A percentile compares a stretch with the other conserved stretches of the same genome.
Evolutionary conservation across 2,797 vertebrate genomes (phyloP).

Genomic region (Fringilla coelebs): DNA sequence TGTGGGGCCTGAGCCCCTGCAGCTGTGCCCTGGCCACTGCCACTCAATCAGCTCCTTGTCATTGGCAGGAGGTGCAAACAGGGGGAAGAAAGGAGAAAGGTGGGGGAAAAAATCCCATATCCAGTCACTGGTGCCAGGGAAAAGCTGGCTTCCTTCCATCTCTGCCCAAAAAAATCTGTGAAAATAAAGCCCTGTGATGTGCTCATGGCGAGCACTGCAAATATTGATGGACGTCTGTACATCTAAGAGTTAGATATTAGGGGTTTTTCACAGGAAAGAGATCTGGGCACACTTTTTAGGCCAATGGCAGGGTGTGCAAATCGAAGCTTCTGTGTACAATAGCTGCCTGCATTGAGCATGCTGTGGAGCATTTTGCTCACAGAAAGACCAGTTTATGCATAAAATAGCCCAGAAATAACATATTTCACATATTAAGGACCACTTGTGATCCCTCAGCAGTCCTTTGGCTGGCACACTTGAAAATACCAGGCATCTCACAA

Average conservation of each 20-base stretch:
- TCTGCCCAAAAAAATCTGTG: not conserved
- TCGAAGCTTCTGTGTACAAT: not conserved
- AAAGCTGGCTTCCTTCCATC: not conserved
- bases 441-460: not conserved
- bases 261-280: not conserved
- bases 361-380: not conserved
- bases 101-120: rapidly evolving
- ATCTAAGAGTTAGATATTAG: not conserved
- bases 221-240: not conserved
- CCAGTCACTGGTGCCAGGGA: not conserved
- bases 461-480: slow-evolving; percentile 6
- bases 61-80: not conserved
- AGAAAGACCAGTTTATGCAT: not conserved
- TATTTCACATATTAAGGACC: not conserved
- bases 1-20: not conserved
- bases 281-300: not conserved
- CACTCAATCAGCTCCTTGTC: not conserved
- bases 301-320: not conserved
- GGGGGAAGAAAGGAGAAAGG: not conserved
- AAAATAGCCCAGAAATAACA: not conserved
- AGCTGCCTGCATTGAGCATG: not conserved
- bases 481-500: not conserved
- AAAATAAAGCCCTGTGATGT: not conserved
- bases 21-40: not conserved
- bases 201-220: not conserved